Percentiles rank a stretch among this genome's conserved stretches.
Evolutionary conservation across 2,888 invertebrate species (phyloP).

Genomic region (Clepsis dumicolana): DNA sequence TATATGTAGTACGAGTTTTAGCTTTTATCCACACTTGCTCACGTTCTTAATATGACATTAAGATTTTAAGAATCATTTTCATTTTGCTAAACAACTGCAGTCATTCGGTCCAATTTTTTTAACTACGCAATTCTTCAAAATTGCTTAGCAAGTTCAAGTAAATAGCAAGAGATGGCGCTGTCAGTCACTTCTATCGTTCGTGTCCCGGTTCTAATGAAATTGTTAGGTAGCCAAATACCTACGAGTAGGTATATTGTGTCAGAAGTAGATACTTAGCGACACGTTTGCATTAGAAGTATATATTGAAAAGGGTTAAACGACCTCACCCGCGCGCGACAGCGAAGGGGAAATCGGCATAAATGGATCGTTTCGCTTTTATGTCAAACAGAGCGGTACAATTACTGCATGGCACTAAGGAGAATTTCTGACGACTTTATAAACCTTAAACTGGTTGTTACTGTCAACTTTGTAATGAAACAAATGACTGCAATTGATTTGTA

Average conservation of each 20-base stretch:
- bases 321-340: constrained; percentile 29
- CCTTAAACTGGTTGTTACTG: background rate
- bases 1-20: too few species aligned
- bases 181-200: background rate
- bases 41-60: too few species aligned
- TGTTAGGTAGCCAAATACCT: background rate
- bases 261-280: background rate
- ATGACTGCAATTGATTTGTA: background rate
- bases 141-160: too few species aligned
- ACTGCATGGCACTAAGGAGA: background rate
- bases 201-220: background rate
- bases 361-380: constrained; percentile 65
- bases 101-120: too few species aligned
- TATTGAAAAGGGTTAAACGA: constrained; percentile 37
- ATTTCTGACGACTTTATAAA: background rate
- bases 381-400: constrained; percentile 44
- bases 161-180: constrained; percentile 4
- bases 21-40: too few species aligned
- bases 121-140: too few species aligned
- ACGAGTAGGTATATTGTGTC: background rate
- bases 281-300: constrained; percentile 27
- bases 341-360: constrained; percentile 57
- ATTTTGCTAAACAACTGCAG: too few species aligned
- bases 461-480: background rate
- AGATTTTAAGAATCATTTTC: too few species aligned